phyloP scores from a whole-genome alignment of 2,113 vertebrate species.

The Chionomys nivalis region DNA sequence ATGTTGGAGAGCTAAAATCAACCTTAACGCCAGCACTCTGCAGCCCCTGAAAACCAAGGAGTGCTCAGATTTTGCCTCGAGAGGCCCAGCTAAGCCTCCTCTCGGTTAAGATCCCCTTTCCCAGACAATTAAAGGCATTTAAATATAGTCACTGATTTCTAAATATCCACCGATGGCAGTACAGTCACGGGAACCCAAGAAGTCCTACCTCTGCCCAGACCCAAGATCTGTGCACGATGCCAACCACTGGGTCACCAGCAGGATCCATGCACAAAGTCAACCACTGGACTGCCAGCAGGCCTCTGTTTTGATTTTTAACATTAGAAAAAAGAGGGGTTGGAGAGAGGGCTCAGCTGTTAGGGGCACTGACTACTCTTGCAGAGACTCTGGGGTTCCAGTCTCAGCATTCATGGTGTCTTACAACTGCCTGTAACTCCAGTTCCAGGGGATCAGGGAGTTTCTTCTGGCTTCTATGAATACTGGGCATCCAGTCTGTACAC shows the following conservation, averaged over 20 bases:
- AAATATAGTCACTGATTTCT: slow-evolving; percentile 17
- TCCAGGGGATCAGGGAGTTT: neutral
- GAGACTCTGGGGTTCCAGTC: neutral
- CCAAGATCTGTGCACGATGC: neutral
- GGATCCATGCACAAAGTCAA: neutral
- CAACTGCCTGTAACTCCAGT: neutral
- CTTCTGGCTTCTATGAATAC: neutral
- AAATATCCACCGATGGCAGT: neutral
- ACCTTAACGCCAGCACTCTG: neutral
- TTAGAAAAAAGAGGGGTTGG: neutral
- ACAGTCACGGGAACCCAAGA: neutral
- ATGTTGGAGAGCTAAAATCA: neutral
- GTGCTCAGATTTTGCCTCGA: neutral
- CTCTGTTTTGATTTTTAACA: neutral
- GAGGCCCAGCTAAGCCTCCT: neutral
- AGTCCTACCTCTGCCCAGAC: neutral
- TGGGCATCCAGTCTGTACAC: neutral
- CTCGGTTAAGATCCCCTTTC: neutral
- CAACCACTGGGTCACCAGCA: too few species aligned
- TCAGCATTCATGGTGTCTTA: neutral
- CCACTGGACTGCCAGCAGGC: too few species aligned
- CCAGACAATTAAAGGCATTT: slow-evolving; percentile 1
- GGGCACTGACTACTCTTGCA: neutral
- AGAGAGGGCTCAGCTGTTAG: neutral
- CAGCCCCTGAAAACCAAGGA: neutral